Percentiles rank a stretch among this genome's conserved stretches.
Evolutionary conservation across 2,113 vertebrate genomes (phyloP).

Genomic region (Psephotus haematonotus): DNA sequence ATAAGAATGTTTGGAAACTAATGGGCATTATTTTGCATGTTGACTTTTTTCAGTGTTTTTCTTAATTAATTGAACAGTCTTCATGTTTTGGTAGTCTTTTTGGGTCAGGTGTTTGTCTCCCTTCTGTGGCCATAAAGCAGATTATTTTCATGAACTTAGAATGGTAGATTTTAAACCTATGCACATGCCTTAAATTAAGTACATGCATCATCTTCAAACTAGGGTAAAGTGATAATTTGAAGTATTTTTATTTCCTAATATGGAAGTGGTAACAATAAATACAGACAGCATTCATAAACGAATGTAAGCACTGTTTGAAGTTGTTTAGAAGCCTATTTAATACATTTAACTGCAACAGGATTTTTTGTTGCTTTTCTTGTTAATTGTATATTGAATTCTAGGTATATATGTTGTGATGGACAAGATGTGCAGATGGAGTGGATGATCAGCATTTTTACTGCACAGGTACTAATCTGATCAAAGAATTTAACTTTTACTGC

Average conservation of each 20-base stretch:
- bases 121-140: neutral
- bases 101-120: neutral
- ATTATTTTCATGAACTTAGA: neutral
- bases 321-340: neutral
- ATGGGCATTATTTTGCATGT: neutral
- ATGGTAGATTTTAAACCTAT: neutral
- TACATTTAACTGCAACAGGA: neutral
- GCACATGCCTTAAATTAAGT: neutral
- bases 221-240: neutral
- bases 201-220: neutral
- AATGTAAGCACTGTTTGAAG: neutral
- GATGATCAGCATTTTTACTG: slow-evolving; percentile 85
- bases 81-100: neutral
- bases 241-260: neutral
- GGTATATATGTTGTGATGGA: slow-evolving; percentile 91
- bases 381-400: slow-evolving; percentile 55
- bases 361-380: neutral
- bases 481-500: neutral
- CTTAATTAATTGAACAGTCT: neutral
- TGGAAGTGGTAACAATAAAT: neutral
- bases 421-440: slow-evolving; percentile 84
- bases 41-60: neutral
- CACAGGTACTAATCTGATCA: slow-evolving; percentile 79
- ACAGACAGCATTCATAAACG: neutral
- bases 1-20: neutral